phyloP scores from a whole-genome alignment of 2,113 vertebrate genomes.

The Aix galericulata region DNA sequence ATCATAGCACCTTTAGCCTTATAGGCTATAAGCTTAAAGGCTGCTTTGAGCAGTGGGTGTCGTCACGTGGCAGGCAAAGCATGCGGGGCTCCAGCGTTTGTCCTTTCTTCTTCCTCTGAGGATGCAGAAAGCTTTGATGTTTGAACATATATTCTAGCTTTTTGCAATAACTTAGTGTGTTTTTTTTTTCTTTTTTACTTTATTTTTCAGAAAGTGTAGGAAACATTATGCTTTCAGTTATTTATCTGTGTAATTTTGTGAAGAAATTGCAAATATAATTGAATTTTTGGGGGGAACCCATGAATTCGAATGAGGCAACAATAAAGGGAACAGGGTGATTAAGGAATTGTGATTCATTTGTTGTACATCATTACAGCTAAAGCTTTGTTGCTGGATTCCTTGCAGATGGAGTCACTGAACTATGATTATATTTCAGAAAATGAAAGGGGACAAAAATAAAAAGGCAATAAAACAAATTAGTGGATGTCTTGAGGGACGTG shows the following conservation, averaged over 20 bases:
- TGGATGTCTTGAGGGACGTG: constrained; percentile 43
- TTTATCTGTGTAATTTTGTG: constrained; percentile 61
- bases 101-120: background rate
- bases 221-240: constrained; percentile 20
- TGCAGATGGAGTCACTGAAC: constrained; percentile 63
- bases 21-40: no score
- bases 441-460: constrained; percentile 70
- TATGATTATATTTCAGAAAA: constrained; percentile 73
- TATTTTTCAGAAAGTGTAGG: background rate
- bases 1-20: background rate
- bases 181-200: background rate
- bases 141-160: background rate
- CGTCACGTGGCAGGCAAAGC: rapidly evolving
- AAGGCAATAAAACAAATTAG: constrained; percentile 71
- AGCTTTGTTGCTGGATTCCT: constrained; percentile 10
- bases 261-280: constrained; percentile 68
- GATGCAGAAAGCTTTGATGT: background rate
- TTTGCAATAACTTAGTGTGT: background rate
- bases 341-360: constrained; percentile 58
- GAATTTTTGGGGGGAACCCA: constrained; percentile 36
- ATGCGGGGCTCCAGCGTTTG: background rate
- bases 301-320: constrained; percentile 64
- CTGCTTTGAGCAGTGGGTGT: background rate
- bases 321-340: constrained; percentile 17
- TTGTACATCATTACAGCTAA: constrained; percentile 49